A percentile compares a stretch with the other conserved stretches of the same genome.
Evolutionary conservation across 1,140 invertebrate genomes (phyloP).

Genomic region (Brachionus paranguensis): DNA sequence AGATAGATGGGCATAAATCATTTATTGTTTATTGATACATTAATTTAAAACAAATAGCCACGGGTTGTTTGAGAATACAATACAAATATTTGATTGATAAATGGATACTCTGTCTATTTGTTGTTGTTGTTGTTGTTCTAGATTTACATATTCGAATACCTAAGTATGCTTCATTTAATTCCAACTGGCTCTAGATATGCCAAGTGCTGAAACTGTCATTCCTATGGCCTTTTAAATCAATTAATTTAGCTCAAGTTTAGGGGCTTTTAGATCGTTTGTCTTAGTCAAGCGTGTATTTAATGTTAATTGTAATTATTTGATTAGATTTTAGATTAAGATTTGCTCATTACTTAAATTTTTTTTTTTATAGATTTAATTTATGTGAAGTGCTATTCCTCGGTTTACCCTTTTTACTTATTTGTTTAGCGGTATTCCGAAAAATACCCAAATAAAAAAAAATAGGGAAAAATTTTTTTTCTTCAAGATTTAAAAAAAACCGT

Average conservation of each 20-base stretch:
- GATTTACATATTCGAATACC: not conserved
- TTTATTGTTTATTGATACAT: not conserved
- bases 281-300: too few species aligned
- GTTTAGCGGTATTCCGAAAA: too few species aligned
- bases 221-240: not conserved
- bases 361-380: too few species aligned
- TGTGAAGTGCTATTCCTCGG: too few species aligned
- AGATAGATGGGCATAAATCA: not conserved
- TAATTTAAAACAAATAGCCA: not conserved
- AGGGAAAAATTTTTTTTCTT: too few species aligned
- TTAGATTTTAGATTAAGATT: too few species aligned
- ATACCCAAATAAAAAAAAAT: too few species aligned
- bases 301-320: too few species aligned
- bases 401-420: too few species aligned
- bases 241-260: not conserved
- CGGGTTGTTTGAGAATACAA: not conserved
- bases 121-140: not conserved
- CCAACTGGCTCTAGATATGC: not conserved
- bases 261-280: not conserved
- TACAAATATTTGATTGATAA: conserved; percentile 21
- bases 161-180: not conserved
- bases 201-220: conserved; percentile 1
- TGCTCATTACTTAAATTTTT: too few species aligned
- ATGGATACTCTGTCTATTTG: not conserved
- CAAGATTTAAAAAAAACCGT: too few species aligned